Conservation (phyloP, 2,888 invertebrate genomes). For the Acholoe squamosa region DNA sequence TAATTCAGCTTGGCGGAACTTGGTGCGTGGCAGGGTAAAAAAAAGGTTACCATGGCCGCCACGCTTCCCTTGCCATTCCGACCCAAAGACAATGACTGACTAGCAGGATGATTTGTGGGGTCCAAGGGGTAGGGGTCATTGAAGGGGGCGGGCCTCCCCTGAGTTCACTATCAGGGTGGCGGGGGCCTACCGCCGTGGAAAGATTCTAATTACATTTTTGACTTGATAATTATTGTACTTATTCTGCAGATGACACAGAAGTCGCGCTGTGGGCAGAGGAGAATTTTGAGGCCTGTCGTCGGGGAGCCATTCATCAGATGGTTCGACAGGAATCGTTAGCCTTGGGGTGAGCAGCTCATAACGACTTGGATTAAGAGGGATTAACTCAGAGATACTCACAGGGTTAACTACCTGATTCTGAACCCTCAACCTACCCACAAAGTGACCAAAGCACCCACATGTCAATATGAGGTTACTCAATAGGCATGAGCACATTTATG, state of each 20-base stretch:
- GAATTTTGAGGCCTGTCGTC: background rate
- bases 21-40: constrained; percentile 36
- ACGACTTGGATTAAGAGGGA: background rate
- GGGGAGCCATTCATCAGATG: constrained; percentile 25
- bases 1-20: constrained; percentile 50
- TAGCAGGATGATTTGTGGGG: constrained; percentile 31
- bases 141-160: background rate
- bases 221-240: constrained; percentile 59
- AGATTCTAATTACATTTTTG: constrained; percentile 63
- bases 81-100: constrained; percentile 23
- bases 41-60: constrained; percentile 53
- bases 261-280: background rate
- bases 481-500: background rate
- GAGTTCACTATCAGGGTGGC: constrained; percentile 45
- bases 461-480: background rate
- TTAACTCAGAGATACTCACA: background rate
- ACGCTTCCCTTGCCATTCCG: constrained; percentile 27
- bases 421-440: background rate
- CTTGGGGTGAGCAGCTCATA: constrained; percentile 30
- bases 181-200: constrained; percentile 21
- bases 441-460: background rate
- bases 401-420: background rate
- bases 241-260: constrained; percentile 57
- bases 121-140: background rate
- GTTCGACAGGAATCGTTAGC: constrained; percentile 32